Conservation (phyloP, 2,888 invertebrate genomes). For the Agapostemon virescens region DNA sequence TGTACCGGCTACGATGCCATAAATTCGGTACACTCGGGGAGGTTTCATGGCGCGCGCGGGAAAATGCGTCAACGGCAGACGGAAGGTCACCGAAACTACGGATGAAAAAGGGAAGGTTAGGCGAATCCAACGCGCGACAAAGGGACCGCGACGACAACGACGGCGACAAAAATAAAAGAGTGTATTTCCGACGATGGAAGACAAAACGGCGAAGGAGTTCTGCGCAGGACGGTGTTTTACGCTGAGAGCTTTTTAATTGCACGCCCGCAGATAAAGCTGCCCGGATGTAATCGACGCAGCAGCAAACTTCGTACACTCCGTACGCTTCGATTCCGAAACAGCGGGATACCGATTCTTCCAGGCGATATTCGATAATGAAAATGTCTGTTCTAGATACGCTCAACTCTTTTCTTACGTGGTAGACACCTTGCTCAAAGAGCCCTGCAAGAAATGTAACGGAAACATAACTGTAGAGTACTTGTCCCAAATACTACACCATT, state of each 20-base stretch:
- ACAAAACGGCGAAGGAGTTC: slow-evolving; percentile 32
- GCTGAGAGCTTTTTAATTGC: slow-evolving; percentile 55
- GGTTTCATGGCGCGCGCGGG: neutral
- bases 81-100: slow-evolving; percentile 15
- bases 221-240: slow-evolving; percentile 26
- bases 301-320: slow-evolving; percentile 11
- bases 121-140: slow-evolving; percentile 20
- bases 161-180: slow-evolving; percentile 24
- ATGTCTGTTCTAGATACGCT: neutral
- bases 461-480: neutral
- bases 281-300: neutral
- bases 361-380: slow-evolving; percentile 1
- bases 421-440: neutral
- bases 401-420: neutral
- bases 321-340: slow-evolving; percentile 2
- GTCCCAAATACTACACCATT: no score
- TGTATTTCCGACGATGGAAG: slow-evolving; percentile 5
- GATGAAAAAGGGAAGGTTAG: slow-evolving; percentile 11
- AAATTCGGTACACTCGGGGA: neutral
- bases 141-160: slow-evolving; percentile 16
- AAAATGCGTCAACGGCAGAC: slow-evolving; percentile 25
- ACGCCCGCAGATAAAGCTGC: slow-evolving; percentile 18
- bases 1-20: neutral
- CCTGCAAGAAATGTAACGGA: neutral
- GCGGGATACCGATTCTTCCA: neutral